phyloP scores from a whole-genome alignment of 2,797 vertebrate genomes.

The Poeciliopsis gracilis region DNA sequence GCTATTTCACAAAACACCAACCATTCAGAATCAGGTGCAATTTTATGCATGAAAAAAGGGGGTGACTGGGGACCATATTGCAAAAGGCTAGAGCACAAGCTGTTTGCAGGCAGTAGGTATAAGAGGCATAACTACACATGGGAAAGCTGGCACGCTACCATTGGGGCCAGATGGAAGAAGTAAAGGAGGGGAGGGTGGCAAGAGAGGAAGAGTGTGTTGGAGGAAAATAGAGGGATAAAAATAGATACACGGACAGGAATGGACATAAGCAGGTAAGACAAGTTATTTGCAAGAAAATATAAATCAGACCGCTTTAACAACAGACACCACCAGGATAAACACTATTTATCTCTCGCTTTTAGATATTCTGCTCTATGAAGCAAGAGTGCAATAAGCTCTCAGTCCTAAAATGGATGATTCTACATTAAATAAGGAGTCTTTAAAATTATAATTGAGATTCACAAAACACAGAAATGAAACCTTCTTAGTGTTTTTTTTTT shows the following conservation, averaged over 20 bases:
- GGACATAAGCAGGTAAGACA: constrained; percentile 23
- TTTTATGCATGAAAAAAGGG: constrained; percentile 52
- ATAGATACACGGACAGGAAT: constrained; percentile 36
- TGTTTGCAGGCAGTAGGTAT: constrained; percentile 69
- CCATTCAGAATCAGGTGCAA: constrained; percentile 41
- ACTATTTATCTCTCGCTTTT: constrained; percentile 50
- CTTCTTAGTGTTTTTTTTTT: background rate
- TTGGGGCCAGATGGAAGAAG: constrained; percentile 74
- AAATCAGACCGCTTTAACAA: constrained; percentile 17
- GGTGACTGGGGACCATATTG: constrained; percentile 67
- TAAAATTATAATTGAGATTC: background rate
- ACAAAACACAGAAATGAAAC: background rate
- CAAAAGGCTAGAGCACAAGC: constrained; percentile 64
- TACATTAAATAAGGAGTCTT: background rate
- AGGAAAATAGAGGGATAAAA: constrained; percentile 61
- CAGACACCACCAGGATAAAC: constrained; percentile 63
- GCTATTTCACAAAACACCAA: constrained; percentile 55
- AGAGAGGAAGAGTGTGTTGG: constrained; percentile 58
- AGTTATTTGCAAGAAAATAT: constrained; percentile 15
- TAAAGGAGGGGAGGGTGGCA: constrained; percentile 58
- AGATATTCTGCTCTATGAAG: constrained; percentile 59
- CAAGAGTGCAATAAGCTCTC: background rate
- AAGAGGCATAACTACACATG: constrained; percentile 74
- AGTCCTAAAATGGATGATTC: background rate
- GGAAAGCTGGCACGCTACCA: constrained; percentile 62